A percentile compares a stretch with the other conserved stretches of the same genome.
Evolutionary conservation across 2,113 vertebrate species (phyloP).

Genomic region (Poeciliopsis occidentalis): DNA sequence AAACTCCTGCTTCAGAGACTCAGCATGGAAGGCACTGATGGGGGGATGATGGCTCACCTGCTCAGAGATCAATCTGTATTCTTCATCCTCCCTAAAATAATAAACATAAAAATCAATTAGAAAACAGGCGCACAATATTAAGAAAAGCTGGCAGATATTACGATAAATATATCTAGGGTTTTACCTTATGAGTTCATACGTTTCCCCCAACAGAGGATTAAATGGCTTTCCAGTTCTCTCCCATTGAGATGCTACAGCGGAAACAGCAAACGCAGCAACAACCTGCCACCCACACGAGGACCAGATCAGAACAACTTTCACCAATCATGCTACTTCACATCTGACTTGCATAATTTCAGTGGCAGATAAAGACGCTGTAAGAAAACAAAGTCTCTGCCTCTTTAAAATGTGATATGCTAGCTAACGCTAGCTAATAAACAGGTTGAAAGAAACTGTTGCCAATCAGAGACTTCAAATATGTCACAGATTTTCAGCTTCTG

Average conservation of each 20-base stretch:
- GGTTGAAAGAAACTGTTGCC: not conserved
- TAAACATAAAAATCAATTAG: not conserved
- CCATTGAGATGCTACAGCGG: constrained; percentile 96
- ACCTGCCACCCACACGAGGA: constrained; percentile 71
- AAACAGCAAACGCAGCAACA: constrained; percentile 95
- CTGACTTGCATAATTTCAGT: not conserved
- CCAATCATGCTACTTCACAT: not conserved
- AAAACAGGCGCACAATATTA: not conserved
- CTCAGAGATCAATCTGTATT: constrained; percentile 93
- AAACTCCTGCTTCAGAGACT: constrained; percentile 92
- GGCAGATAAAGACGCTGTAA: not conserved
- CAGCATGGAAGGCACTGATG: constrained; percentile 91
- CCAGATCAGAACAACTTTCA: not conserved
- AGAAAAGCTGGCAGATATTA: not conserved
- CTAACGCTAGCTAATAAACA: not conserved
- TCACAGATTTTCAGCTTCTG: not conserved
- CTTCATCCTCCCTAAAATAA: constrained; percentile 86
- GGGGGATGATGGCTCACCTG: constrained; percentile 98
- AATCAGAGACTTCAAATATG: not conserved
- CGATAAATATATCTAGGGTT: not conserved
- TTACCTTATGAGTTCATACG: constrained; percentile 92
- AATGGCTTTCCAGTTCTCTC: constrained; percentile 98
- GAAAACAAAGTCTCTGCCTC: not conserved
- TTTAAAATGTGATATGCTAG: not conserved
- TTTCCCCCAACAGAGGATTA: constrained; percentile 95